phyloP scores from a whole-genome alignment of 2,888 invertebrate genomes.

The Drosophila mayaguana region DNA sequence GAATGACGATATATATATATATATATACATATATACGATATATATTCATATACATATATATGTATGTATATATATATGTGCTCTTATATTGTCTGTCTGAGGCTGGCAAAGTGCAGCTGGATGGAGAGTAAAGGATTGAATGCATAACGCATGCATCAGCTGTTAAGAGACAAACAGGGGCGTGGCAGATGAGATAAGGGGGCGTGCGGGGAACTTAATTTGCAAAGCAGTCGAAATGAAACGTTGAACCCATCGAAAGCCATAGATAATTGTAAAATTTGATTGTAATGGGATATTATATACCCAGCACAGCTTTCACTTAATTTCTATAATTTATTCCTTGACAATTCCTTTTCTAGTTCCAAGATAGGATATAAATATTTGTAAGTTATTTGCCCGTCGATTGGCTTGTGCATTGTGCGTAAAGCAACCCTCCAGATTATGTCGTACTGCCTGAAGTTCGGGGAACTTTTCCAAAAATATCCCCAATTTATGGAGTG shows the following conservation, averaged over 20 bases:
- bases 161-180: slow-evolving; percentile 27
- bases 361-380: slow-evolving; percentile 26
- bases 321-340: neutral
- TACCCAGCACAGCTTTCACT: neutral
- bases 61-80: neutral
- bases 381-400: slow-evolving; percentile 52
- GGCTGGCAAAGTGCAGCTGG: slow-evolving; percentile 50
- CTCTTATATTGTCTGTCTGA: slow-evolving; percentile 28
- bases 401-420: slow-evolving; percentile 60
- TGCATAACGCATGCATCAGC: slow-evolving; percentile 52
- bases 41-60: slow-evolving; percentile 1
- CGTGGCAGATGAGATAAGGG: neutral
- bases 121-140: slow-evolving; percentile 48
- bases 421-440: slow-evolving; percentile 50
- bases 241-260: neutral
- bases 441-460: slow-evolving; percentile 22
- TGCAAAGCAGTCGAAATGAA: neutral
- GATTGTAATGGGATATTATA: neutral
- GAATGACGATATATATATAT: slow-evolving; percentile 33
- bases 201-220: neutral
- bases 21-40: neutral
- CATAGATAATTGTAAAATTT: neutral
- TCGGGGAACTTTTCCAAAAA: slow-evolving; percentile 39
- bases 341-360: slow-evolving; percentile 14
- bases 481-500: slow-evolving; percentile 67